Conservation (phyloP, 1,140 invertebrate genomes). For the Brachionus sp. region DNA sequence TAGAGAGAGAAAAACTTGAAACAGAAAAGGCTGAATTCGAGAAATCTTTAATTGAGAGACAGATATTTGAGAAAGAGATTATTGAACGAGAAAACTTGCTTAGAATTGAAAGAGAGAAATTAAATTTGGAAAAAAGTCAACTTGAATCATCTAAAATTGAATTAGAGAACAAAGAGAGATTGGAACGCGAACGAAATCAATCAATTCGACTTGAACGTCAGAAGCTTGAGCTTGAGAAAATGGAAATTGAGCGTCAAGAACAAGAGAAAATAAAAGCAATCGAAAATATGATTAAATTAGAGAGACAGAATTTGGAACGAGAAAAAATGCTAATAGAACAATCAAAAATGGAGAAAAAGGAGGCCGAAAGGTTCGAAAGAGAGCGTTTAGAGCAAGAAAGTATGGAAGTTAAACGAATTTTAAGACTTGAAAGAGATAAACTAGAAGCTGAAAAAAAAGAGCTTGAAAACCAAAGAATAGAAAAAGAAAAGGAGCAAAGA, state of each 20-base stretch:
- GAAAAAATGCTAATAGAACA: not conserved
- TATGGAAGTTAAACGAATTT: not conserved
- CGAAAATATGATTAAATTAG: not conserved
- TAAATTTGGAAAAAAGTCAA: not conserved
- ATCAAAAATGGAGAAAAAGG: not conserved
- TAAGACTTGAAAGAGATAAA: not conserved
- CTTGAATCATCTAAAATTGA: not conserved
- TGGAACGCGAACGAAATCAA: not conserved
- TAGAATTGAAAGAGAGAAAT: not conserved
- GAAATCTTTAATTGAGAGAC: not conserved
- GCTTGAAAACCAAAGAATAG: not conserved
- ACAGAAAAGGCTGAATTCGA: not conserved
- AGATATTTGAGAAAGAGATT: not conserved
- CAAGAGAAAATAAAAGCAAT: not conserved
- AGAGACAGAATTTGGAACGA: not conserved
- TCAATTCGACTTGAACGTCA: not conserved
- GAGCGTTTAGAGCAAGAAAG: not conserved
- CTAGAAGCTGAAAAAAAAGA: conserved; percentile 2
- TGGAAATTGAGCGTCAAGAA: not conserved
- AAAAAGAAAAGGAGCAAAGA: not conserved
- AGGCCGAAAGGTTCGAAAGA: not conserved
- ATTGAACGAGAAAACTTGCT: not conserved
- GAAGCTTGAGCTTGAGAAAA: not conserved
- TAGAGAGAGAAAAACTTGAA: not conserved
- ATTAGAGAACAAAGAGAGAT: not conserved